Percentiles rank a stretch among this genome's conserved stretches.
Evolutionary conservation across 1,140 invertebrate species (phyloP).

Genomic region (Zaprionus davidi): DNA sequence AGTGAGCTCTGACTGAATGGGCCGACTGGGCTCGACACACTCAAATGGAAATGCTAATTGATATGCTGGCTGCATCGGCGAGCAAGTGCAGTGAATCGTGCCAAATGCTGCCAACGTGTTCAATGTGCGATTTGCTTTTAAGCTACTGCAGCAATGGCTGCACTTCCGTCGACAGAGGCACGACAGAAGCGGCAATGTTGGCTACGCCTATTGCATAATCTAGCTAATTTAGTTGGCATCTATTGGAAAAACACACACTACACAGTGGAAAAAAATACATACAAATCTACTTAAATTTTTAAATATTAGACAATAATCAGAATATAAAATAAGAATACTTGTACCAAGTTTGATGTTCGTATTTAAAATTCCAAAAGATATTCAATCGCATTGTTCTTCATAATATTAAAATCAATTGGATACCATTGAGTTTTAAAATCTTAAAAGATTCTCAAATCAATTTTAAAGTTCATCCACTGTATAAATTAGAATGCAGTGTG

Average conservation of each 20-base stretch:
- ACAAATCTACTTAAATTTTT: not conserved
- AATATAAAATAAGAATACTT: no score
- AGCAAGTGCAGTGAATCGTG: constrained; percentile 52
- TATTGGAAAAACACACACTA: constrained; percentile 14
- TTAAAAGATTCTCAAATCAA: not conserved
- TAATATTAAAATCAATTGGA: not conserved
- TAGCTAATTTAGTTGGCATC: constrained; percentile 64
- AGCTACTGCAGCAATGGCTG: constrained; percentile 42
- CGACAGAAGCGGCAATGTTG: constrained; percentile 41
- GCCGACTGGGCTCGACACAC: constrained; percentile 33
- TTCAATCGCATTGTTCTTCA: not conserved
- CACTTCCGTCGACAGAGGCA: constrained; percentile 45
- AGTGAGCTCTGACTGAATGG: constrained; percentile 84
- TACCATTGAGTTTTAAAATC: not conserved
- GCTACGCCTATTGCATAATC: constrained; percentile 60
- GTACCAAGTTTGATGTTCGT: no score
- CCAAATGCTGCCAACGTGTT: constrained; percentile 54
- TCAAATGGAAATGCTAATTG: constrained; percentile 75
- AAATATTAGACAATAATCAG: no score
- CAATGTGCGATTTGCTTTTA: constrained; percentile 45
- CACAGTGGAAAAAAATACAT: constrained; percentile 24
- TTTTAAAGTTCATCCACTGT: constrained; percentile 20
- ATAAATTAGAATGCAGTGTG: constrained; percentile 67
- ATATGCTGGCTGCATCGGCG: constrained; percentile 62
- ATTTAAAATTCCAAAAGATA: no score